Percentiles rank a stretch among this genome's conserved stretches.
Evolutionary conservation across 2,797 vertebrate species (phyloP).

Genomic region (Clarias pachynema): DNA sequence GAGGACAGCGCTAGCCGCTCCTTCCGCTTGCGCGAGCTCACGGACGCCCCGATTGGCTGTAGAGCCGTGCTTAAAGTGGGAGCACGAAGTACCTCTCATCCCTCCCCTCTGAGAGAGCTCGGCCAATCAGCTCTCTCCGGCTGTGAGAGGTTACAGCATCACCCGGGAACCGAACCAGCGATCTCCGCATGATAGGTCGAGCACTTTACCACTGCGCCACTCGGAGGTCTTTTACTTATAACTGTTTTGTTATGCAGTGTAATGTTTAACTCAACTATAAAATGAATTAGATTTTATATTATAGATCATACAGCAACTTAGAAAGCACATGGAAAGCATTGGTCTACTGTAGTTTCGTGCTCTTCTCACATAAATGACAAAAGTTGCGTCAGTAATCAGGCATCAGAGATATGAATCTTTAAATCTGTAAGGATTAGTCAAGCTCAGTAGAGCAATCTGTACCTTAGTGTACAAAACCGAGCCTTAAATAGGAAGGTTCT

Average conservation of each 20-base stretch:
- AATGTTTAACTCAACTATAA: not conserved
- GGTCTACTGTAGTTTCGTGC: not conserved
- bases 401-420: constrained; percentile 18
- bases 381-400: not conserved
- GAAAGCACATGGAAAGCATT: no score
- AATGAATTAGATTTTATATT: not conserved
- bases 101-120: no score
- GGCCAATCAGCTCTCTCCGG: no score
- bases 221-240: not conserved
- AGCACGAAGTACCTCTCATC: no score
- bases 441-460: not conserved
- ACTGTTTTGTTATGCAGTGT: not conserved
- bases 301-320: not conserved
- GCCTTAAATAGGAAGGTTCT: not conserved
- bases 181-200: no score
- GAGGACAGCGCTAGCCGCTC: no score
- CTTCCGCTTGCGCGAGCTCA: no score
- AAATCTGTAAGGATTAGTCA: constrained; percentile 18
- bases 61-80: no score
- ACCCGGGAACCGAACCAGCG: no score
- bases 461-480: not conserved
- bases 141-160: no score
- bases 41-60: no score
- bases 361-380: constrained; percentile 7
- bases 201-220: no score